Evolutionary conservation across 1,140 invertebrate genomes (phyloP), one percentile per base, ranked within the genome.

Genomic region (Scaptomyza pallida): DNA sequence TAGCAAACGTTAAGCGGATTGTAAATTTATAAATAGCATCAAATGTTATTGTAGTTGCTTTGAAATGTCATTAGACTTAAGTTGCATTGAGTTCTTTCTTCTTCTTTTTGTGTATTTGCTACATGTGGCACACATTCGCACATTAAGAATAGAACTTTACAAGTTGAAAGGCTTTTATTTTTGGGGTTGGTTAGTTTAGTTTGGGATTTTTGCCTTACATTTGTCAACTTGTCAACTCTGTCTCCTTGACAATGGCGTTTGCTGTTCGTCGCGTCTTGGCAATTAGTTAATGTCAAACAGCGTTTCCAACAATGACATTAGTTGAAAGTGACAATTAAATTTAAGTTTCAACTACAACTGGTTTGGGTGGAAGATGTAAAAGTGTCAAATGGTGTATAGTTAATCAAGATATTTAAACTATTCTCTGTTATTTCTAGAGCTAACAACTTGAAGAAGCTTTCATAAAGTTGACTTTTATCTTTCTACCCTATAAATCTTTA

Each of bases 11-110:
- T 70, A 74, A 85, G 64, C 72, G 63, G 76, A 88, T 78, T 88
- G 75, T 65, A 88, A 88, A 88, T 88, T 88, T 88, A 88, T 88
- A 88, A 88, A 88, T 82, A 77, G 74, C 81, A 74, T 74, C 73
- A 80, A 86, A 79, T 79, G 77, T 67, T 71, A 72, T 67, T 71
- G 68, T 71, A 57, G 52, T 57, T 57, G 21, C 63, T 68, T 69
- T 72, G 40, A 68, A 68, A 72, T 72, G 70, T 72, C 70, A 68
- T 72, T 72, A 72, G 69, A 72, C 41, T 41, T 52, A 37, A 43
- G 23, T 50, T 64, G 69, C 67, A 33, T 41, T 52, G 45, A 43
- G 33, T 50, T 64, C 26, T 35, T 55, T 30, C n/a, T 50, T 10
- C 33, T 4, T 23, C 13, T 50, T 9, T 30, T 9, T 30, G n/a